Evolutionary conservation across 1,140 invertebrate species (phyloP).

Genomic region (Anoplophora glabripennis): DNA sequence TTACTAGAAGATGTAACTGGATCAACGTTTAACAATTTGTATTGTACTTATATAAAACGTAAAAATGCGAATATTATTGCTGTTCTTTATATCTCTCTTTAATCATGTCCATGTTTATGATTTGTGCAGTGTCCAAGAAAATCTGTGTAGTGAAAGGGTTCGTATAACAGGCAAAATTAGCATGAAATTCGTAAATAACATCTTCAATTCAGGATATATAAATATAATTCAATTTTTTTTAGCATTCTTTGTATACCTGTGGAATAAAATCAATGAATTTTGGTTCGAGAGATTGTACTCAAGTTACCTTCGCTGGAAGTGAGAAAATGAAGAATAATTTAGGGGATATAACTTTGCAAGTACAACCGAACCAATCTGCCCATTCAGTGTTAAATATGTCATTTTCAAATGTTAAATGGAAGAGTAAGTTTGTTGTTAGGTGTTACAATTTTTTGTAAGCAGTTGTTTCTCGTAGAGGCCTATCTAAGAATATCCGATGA

Average conservation of each 20-base stretch:
- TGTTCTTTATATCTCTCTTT: neutral
- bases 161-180: neutral
- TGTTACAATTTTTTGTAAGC: neutral
- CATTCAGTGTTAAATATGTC: neutral
- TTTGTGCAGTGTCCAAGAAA: neutral
- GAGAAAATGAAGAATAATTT: conserved; percentile 12
- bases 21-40: too few species aligned
- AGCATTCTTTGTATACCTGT: neutral
- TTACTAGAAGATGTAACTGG: too few species aligned
- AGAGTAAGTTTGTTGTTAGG: neutral
- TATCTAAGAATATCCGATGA: conserved; percentile 10
- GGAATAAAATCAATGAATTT: neutral
- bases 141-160: neutral
- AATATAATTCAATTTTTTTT: too few species aligned
- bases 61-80: neutral
- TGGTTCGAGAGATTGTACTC: conserved; percentile 1
- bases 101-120: neutral
- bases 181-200: too few species aligned
- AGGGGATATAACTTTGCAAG: conserved; percentile 2
- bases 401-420: conserved; percentile 9
- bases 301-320: neutral
- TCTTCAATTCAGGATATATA: too few species aligned
- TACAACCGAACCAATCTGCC: neutral
- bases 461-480: conserved; percentile 6
- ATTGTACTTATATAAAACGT: too few species aligned